phyloP scores from a whole-genome alignment of 1,140 invertebrate species.

The Hormaphis cornu region DNA sequence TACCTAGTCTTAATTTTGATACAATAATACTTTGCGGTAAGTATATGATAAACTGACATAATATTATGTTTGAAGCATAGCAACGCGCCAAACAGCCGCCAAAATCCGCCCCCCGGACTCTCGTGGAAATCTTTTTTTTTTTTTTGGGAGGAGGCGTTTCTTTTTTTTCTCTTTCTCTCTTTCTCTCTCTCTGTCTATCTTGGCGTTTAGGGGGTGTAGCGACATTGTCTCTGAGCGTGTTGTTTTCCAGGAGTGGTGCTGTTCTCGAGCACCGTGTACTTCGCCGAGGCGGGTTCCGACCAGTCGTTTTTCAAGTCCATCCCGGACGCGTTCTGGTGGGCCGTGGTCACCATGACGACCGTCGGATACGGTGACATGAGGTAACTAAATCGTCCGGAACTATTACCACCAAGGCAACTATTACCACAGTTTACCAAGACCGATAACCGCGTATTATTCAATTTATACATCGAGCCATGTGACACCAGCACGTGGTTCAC shows the following conservation, averaged over 20 bases:
- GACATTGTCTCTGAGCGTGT: conserved; percentile 24
- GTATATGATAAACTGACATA: too few species aligned
- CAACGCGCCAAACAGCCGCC: too few species aligned
- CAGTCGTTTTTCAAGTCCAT: conserved; percentile 99
- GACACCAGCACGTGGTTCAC: too few species aligned
- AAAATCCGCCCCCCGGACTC: neutral
- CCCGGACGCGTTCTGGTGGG: conserved; percentile 98
- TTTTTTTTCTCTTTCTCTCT: neutral
- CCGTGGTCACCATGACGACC: conserved; percentile 97
- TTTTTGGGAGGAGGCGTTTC: neutral
- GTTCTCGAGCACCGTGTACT: conserved; percentile 98
- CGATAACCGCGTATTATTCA: neutral
- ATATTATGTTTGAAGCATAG: too few species aligned
- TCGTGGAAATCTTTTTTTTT: neutral
- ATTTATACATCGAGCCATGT: too few species aligned
- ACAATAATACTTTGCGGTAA: too few species aligned
- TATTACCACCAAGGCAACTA: neutral
- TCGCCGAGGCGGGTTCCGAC: conserved; percentile 92
- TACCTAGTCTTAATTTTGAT: too few species aligned
- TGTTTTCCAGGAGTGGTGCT: conserved; percentile 89
- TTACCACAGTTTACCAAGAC: neutral
- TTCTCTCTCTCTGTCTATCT: neutral
- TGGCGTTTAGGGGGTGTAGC: neutral
- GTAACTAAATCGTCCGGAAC: conserved; percentile 58
- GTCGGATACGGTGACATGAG: conserved; percentile 98